These are phyloP conservation scores for Caenorhabditis brenneri DNA, from an alignment of 1,140 invertebrate species.

Conservation along the genomic window DNA sequence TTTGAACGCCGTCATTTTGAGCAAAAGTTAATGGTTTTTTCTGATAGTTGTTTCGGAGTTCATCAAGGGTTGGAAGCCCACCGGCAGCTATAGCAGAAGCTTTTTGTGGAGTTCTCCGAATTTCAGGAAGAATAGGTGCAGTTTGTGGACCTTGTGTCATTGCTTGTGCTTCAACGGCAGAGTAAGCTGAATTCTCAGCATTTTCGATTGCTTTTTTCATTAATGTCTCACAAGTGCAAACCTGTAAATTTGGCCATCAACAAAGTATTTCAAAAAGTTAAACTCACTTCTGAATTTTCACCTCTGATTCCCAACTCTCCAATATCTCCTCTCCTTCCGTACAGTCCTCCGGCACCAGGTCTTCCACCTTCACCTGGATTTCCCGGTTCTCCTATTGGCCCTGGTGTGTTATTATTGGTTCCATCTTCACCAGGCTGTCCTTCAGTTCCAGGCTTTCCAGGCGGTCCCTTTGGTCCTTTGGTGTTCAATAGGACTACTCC, in stretches of 20 bases:
- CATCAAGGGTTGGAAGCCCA: background rate
- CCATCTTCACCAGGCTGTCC: background rate
- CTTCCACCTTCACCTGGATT: background rate
- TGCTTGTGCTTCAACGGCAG: background rate
- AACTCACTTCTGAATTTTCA: background rate
- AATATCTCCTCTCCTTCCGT: background rate
- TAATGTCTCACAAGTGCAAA: background rate
- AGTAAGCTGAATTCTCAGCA: background rate
- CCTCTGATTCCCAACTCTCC: background rate
- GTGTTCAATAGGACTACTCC: background rate
- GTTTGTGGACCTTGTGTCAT: background rate
- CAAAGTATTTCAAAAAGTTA: background rate
- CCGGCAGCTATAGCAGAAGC: background rate
- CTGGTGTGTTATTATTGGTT: background rate
- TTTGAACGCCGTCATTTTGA: background rate
- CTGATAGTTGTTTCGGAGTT: background rate
- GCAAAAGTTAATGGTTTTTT: background rate
- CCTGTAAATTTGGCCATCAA: background rate
- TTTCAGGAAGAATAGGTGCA: background rate
- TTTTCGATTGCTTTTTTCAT: background rate
- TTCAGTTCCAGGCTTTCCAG: slow-evolving; percentile 10
- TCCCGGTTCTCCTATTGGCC: background rate
- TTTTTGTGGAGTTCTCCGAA: background rate
- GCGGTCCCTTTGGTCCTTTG: background rate
- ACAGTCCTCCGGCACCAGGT: background rate